phyloP scores from a whole-genome alignment of 1,140 invertebrate genomes.

The Scaptomyza pallida region DNA sequence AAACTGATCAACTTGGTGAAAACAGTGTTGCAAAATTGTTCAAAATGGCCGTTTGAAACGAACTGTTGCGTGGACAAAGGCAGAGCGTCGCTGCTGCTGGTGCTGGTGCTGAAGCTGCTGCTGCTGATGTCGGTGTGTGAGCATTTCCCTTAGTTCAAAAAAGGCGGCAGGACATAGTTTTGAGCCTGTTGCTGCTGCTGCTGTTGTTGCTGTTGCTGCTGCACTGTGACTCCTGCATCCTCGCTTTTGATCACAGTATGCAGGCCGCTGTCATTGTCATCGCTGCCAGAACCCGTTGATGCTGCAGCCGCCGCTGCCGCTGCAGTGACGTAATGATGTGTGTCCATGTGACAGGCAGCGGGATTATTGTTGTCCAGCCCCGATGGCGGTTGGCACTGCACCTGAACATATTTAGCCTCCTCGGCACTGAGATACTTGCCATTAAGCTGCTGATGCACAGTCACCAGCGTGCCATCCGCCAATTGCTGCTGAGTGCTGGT shows the following conservation, averaged over 20 bases:
- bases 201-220: slow-evolving; percentile 46
- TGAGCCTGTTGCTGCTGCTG: slow-evolving; percentile 59
- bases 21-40: slow-evolving; percentile 3
- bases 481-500: slow-evolving; percentile 53
- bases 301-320: slow-evolving; percentile 33
- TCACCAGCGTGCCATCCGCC: slow-evolving; percentile 60
- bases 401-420: slow-evolving; percentile 75
- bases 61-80: slow-evolving; percentile 23
- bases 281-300: slow-evolving; percentile 41
- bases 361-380: slow-evolving; percentile 50
- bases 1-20: too few species aligned
- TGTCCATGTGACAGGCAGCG: slow-evolving; percentile 67
- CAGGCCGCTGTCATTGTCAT: slow-evolving; percentile 66
- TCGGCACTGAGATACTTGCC: slow-evolving; percentile 73
- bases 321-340: slow-evolving; percentile 63
- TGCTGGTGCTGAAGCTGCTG: slow-evolving; percentile 63
- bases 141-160: slow-evolving; percentile 84
- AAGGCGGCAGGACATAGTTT: slow-evolving; percentile 83
- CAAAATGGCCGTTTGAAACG: slow-evolving; percentile 70
- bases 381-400: slow-evolving; percentile 61
- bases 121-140: slow-evolving; percentile 75
- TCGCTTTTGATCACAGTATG: slow-evolving; percentile 82
- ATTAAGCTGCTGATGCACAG: slow-evolving; percentile 65
- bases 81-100: slow-evolving; percentile 50
- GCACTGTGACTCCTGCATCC: slow-evolving; percentile 43